Conservation (phyloP, 2,888 invertebrate genomes). For the Reticulitermes lucifugus region DNA sequence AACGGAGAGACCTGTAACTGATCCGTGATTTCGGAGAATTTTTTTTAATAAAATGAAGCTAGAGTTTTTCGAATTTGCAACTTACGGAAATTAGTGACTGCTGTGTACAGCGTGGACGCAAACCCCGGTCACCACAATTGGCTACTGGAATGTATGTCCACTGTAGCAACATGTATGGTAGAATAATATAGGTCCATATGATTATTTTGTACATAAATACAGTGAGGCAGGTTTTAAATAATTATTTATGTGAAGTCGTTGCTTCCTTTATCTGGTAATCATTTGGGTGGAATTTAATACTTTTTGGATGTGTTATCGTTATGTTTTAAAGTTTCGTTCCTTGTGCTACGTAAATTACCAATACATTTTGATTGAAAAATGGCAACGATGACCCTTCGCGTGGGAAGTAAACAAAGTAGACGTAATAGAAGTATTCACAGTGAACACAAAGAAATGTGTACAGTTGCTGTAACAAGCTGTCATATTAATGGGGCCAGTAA, state of each 20-base stretch:
- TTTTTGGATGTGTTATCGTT: no score
- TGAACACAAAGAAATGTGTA: slow-evolving; percentile 37
- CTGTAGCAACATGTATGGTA: neutral
- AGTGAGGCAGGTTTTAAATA: no score
- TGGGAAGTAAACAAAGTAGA: slow-evolving; percentile 23
- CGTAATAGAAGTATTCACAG: slow-evolving; percentile 7
- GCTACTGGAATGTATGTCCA: neutral
- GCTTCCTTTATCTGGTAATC: no score
- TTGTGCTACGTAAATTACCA: neutral
- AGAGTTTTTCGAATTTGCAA: no score
- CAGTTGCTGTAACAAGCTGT: neutral
- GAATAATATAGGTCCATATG: no score
- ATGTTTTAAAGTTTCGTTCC: neutral
- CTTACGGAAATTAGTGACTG: no score
- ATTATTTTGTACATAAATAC: no score
- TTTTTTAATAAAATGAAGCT: no score
- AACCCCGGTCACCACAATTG: neutral
- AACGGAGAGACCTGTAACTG: no score
- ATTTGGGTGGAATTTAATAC: no score
- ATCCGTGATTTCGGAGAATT: no score
- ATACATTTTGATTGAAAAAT: slow-evolving; percentile 1
- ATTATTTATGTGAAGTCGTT: no score
- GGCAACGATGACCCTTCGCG: slow-evolving; percentile 42
- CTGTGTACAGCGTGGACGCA: neutral
- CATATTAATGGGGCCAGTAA: slow-evolving; percentile 38